phyloP scores from a whole-genome alignment of 2,113 vertebrate genomes.

The Nycticebus coucang region DNA sequence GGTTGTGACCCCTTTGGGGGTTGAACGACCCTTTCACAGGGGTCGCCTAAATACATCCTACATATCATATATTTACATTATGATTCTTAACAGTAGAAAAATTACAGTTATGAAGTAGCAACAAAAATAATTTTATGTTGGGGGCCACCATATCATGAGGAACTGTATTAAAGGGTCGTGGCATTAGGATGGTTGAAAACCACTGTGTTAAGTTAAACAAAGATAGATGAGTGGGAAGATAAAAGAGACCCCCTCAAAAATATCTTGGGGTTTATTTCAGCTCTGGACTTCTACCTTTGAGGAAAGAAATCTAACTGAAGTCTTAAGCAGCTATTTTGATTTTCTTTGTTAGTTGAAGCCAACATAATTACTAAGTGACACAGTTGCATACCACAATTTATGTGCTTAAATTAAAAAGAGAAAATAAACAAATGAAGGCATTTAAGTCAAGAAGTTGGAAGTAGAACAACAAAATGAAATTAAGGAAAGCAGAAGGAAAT shows the following conservation, averaged over 20 bases:
- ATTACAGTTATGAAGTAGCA: no score
- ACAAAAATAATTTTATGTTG: no score
- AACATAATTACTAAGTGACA: slow-evolving; percentile 11
- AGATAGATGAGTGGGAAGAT: background rate
- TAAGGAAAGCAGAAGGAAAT: background rate
- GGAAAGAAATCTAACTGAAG: background rate
- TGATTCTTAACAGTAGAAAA: no score
- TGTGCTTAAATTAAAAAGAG: background rate
- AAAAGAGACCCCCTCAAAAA: background rate
- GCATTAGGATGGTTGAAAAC: no score
- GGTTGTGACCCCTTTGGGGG: no score
- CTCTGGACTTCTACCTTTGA: background rate
- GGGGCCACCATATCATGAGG: no score
- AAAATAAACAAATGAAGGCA: background rate
- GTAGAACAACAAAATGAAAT: slow-evolving; percentile 17
- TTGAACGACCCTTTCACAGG: no score
- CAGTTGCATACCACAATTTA: background rate
- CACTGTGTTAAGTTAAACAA: background rate
- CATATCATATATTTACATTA: no score
- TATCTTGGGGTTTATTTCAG: background rate
- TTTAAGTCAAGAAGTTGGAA: slow-evolving; percentile 8
- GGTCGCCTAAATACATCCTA: no score
- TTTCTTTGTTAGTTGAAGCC: background rate
- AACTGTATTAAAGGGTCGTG: no score
- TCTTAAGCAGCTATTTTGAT: background rate